A percentile compares a stretch with the other conserved stretches of the same genome.
phyloP scores from a whole-genome alignment of 2,797 vertebrate genomes.

The Dicrostonyx torquatus region DNA sequence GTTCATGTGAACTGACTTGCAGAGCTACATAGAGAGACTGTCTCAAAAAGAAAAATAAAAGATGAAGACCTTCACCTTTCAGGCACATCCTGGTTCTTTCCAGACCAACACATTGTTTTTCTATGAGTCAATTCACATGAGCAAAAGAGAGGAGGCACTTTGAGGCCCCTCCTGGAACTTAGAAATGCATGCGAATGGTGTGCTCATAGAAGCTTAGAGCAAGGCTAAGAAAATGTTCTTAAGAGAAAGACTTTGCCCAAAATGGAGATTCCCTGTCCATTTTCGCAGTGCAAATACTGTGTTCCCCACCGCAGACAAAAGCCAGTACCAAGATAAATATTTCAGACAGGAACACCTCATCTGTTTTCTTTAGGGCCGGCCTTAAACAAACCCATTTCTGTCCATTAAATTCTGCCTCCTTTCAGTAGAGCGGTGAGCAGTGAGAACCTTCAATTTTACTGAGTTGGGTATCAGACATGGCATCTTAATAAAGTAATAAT shows the following conservation, averaged over 20 bases:
- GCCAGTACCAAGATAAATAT: neutral
- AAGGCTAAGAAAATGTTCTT: neutral
- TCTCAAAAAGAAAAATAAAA: neutral
- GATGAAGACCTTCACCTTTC: neutral
- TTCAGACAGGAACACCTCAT: neutral
- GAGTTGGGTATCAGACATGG: neutral
- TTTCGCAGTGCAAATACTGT: neutral
- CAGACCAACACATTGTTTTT: neutral
- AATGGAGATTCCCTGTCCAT: neutral
- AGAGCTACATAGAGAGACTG: neutral
- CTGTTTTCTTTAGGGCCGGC: neutral
- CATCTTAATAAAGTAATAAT: neutral
- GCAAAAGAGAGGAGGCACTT: neutral
- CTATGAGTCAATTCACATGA: neutral
- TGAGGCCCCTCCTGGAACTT: neutral
- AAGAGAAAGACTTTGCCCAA: neutral
- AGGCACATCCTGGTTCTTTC: neutral
- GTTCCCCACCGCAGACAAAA: neutral
- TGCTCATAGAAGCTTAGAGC: neutral
- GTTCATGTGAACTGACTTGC: neutral
- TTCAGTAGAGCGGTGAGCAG: neutral
- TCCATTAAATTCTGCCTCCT: neutral
- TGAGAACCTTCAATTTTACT: neutral
- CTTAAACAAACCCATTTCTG: neutral
- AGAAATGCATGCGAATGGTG: neutral